Evolutionary conservation across 2,888 invertebrate genomes (phyloP), one percentile per base, ranked within the genome.

Genomic region (Drosophila nigricruria): DNA sequence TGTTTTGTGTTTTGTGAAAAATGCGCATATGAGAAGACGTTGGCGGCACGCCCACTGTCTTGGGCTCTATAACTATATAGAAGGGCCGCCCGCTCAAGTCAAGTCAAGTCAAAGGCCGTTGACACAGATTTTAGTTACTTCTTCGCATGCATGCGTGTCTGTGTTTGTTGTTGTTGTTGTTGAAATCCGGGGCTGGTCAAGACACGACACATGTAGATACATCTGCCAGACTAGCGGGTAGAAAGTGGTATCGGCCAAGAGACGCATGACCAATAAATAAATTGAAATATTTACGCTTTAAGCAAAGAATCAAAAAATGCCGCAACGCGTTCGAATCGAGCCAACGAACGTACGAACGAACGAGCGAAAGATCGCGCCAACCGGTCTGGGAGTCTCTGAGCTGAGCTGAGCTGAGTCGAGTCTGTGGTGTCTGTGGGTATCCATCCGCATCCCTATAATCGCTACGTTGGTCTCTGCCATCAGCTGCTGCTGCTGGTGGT

Each of bases 221-320:
- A 79, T 76, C 72, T 76, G 67, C 64, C 66, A 67, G 76, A 62
- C 68, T 49, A 43, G 58, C 53, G 68, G 72, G 78, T 77, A 84
- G 86, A 84, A 84, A 84, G 83, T 83, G 79, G 69, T 62, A 66
- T 67, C 66, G 60, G 49, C 36, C 25, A 25, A 25, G 40, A 43
- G 72, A 88, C 83, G 86, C 82, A 88, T 79, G 77, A 72, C 83
- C 88, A 82, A 88, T 75, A 85, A 88, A 86, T 82, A 82, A 85
- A 86, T 86, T 86, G 86, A 86, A 86, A 88, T 86, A 85, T 85
- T 88, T 78, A 88, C 86, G 86, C 83, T 83, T 63, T 71, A 36
- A 81, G 67, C 65, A 73, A 86, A 72, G 79, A 83, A 83, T 75
- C 66, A 71, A 79, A 77, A 57, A 70, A 47, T 43, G 68, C 59